These are phyloP conservation scores for Acropora tenuis DNA, from an alignment of 64 coral and sea anemone species.

Conservation along the genomic window DNA sequence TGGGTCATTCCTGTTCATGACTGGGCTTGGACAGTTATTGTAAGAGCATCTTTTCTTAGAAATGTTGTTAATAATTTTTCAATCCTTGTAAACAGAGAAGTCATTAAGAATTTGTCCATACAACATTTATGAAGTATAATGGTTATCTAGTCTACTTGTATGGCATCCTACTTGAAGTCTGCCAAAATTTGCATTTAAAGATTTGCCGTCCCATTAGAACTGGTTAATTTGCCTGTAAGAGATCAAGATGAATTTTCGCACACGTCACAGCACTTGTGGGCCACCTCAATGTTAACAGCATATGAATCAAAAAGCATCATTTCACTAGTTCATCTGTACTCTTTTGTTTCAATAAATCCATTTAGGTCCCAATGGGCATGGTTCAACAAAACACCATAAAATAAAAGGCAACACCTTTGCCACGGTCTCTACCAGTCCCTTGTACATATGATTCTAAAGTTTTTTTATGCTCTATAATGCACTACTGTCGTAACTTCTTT, in stretches of 20 bases:
- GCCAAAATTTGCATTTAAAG: too few species aligned
- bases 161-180: too few species aligned
- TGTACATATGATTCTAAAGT: not conserved
- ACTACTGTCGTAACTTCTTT: not conserved
- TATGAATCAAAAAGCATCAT: constrained; percentile 55
- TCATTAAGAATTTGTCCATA: too few species aligned
- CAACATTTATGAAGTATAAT: too few species aligned
- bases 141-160: too few species aligned
- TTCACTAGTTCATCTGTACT: constrained; percentile 42
- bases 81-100: too few species aligned
- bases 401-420: not conserved
- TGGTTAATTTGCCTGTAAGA: too few species aligned
- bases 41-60: too few species aligned
- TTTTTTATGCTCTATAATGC: not conserved
- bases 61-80: too few species aligned
- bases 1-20: too few species aligned
- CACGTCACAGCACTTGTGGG: constrained; percentile 66
- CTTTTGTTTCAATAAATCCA: constrained; percentile 42
- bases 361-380: not conserved
- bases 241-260: not conserved
- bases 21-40: too few species aligned
- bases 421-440: not conserved
- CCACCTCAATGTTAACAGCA: not conserved
- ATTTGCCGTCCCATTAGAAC: too few species aligned
- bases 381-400: not conserved